Conservation (phyloP, 2,797 vertebrate genomes). For the Bradypodion pumilum region DNA sequence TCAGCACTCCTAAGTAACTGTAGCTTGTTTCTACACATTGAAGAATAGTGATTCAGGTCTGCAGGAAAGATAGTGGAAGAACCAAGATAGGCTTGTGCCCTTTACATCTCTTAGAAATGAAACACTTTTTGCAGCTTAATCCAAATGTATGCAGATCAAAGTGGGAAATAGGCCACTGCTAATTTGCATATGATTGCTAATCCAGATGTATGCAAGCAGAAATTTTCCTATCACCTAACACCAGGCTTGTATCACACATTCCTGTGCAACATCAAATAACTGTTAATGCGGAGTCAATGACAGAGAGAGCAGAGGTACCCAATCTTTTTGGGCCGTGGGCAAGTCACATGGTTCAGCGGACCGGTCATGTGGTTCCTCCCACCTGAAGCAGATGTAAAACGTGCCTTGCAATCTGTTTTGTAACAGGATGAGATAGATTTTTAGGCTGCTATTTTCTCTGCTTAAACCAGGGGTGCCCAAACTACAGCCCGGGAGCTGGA, state of each 20-base stretch:
- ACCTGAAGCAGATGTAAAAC: too few species aligned
- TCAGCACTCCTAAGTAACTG: background rate
- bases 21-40: background rate
- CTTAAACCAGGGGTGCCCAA: too few species aligned
- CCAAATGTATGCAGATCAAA: conserved; percentile 11
- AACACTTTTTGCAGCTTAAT: conserved; percentile 4
- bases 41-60: background rate
- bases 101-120: background rate
- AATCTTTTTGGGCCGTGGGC: too few species aligned
- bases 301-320: background rate
- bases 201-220: conserved; percentile 5
- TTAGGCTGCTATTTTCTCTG: too few species aligned
- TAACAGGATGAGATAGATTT: too few species aligned
- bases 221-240: background rate
- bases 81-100: background rate
- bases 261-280: background rate
- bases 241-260: background rate
- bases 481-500: too few species aligned
- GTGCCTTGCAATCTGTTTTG: too few species aligned
- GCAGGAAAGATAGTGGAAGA: background rate
- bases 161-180: conserved; percentile 14
- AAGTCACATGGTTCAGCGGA: too few species aligned
- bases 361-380: too few species aligned
- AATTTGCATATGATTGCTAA: conserved; percentile 29
- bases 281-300: background rate